These are phyloP conservation scores for Drosophila malerkotliana DNA, from an alignment of 1,140 invertebrate species.

Conservation along the genomic window DNA sequence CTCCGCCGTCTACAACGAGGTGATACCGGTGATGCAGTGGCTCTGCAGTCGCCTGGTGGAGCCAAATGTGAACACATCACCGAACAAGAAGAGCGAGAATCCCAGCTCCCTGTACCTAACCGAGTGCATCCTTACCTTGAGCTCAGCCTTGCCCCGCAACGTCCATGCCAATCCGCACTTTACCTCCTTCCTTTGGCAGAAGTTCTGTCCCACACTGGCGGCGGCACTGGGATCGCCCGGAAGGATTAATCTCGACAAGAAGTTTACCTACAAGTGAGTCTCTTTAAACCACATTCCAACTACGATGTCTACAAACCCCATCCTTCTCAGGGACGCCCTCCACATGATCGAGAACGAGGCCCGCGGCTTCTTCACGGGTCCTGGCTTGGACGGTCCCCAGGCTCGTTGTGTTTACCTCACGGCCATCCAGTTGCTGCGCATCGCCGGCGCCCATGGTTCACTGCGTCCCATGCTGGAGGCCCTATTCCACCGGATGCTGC, in stretches of 20 bases:
- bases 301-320: too few species aligned
- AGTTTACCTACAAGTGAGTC: conserved; percentile 82
- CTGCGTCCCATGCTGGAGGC: conserved; percentile 95
- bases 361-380: conserved; percentile 81
- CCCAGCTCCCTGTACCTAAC: conserved; percentile 90
- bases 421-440: conserved; percentile 92
- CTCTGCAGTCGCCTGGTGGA: conserved; percentile 93
- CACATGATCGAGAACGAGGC: conserved; percentile 83
- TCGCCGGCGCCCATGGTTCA: conserved; percentile 93
- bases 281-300: too few species aligned
- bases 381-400: conserved; percentile 80
- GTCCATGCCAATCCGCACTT: conserved; percentile 93
- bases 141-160: conserved; percentile 91
- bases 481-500: conserved; percentile 94
- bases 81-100: conserved; percentile 86
- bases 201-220: conserved; percentile 94
- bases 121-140: conserved; percentile 93
- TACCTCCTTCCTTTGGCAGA: conserved; percentile 95
- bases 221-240: conserved; percentile 92
- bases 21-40: conserved; percentile 94
- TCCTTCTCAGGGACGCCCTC: conserved; percentile 71
- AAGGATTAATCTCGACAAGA: conserved; percentile 83
- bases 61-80: conserved; percentile 85
- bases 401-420: conserved; percentile 82
- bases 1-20: conserved; percentile 94